Evolutionary conservation across 2,888 invertebrate species (phyloP).

Genomic region (Petrolisthes cinctipes): DNA sequence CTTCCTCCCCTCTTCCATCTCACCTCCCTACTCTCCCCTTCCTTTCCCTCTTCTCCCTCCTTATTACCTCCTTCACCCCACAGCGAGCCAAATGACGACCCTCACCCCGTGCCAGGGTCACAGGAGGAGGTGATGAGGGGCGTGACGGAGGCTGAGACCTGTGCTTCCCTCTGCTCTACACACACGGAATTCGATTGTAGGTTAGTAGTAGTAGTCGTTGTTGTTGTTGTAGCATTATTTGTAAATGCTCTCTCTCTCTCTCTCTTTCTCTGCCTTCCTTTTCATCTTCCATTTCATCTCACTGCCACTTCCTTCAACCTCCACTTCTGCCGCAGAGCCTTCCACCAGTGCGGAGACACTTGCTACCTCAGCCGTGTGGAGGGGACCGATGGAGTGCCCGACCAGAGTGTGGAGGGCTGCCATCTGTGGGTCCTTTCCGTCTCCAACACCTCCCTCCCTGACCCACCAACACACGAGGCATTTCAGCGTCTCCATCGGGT

Average conservation of each 20-base stretch:
- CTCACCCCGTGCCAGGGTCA: conserved; percentile 11
- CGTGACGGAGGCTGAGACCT: not conserved
- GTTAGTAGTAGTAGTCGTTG: not conserved
- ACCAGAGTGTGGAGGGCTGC: conserved; percentile 13
- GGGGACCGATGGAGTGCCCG: conserved; percentile 33
- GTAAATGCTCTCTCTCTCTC: not conserved
- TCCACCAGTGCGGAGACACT: conserved; percentile 35
- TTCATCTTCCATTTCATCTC: not conserved
- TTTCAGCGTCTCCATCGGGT: not conserved
- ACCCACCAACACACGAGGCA: conserved; percentile 33
- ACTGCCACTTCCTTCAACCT: not conserved
- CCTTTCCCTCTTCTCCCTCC: not conserved
- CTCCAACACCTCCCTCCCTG: conserved; percentile 29
- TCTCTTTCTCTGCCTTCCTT: not conserved
- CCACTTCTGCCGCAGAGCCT: conserved; percentile 17
- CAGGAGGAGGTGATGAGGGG: conserved; percentile 18
- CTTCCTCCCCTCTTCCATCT: not conserved
- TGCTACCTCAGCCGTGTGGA: conserved; percentile 43
- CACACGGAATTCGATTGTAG: conserved; percentile 22
- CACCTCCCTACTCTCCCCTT: not conserved
- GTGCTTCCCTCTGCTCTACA: conserved; percentile 20
- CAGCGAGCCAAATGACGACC: not conserved
- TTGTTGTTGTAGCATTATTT: too few species aligned
- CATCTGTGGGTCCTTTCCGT: conserved; percentile 28
- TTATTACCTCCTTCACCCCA: not conserved